Evolutionary conservation across 2,113 vertebrate genomes (phyloP).

Genomic region (Trichomycterus rosablanca): DNA sequence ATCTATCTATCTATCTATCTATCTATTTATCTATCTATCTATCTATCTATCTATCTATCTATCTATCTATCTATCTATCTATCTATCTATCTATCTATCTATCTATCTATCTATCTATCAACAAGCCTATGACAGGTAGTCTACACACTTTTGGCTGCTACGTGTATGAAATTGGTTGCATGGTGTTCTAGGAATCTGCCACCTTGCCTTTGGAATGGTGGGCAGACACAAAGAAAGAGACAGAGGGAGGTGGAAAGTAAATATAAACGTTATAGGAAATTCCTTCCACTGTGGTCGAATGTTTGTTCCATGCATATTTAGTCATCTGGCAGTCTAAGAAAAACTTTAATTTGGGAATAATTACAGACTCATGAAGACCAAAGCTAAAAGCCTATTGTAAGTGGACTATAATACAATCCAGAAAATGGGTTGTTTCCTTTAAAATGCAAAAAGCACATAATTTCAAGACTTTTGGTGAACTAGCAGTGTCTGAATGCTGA

Average conservation of each 20-base stretch:
- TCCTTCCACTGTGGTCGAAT: constrained; percentile 27
- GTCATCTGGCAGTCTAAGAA: constrained; percentile 6
- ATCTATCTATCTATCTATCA: no score
- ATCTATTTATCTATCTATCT: no score
- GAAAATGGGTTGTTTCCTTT: not conserved
- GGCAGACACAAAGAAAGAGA: constrained; percentile 11
- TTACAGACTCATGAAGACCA: constrained; percentile 34
- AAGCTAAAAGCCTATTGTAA: constrained; percentile 28
- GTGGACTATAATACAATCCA: not conserved
- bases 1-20: no score
- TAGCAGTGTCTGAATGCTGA: no score
- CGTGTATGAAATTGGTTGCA: no score
- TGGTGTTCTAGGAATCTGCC: not conserved
- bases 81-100: no score
- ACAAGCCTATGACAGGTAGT: no score
- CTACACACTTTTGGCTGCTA: no score
- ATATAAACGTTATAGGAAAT: constrained; percentile 22
- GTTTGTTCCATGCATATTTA: constrained; percentile 15
- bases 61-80: no score
- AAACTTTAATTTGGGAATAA: constrained; percentile 33
- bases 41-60: no score
- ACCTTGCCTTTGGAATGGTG: constrained; percentile 14
- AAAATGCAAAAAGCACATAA: no score
- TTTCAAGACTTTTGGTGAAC: no score
- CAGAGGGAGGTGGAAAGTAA: constrained; percentile 5